Evolutionary conservation across 2,888 invertebrate species (phyloP).

Genomic region (Cecidostiba fungosa): DNA sequence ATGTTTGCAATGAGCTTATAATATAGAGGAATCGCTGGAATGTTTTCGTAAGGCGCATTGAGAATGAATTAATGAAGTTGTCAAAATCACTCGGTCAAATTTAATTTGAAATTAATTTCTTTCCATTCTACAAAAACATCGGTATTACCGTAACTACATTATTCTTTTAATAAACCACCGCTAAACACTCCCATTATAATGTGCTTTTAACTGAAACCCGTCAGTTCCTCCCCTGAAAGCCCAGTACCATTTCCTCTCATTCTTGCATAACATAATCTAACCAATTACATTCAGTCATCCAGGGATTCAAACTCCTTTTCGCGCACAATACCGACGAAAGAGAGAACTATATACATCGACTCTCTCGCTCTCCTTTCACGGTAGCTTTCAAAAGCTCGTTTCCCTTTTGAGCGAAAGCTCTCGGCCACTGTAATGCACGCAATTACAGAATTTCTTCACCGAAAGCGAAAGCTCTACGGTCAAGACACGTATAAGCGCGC

Average conservation of each 20-base stretch:
- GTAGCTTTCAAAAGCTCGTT: conserved; percentile 41
- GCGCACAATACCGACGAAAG: not conserved
- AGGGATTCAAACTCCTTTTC: conserved; percentile 40
- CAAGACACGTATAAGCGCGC: not conserved
- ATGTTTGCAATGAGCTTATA: too few species aligned
- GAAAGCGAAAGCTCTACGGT: conserved; percentile 43
- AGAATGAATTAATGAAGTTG: too few species aligned
- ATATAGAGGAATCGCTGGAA: too few species aligned
- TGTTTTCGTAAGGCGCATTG: too few species aligned
- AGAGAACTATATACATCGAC: not conserved
- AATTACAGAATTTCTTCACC: conserved; percentile 48
- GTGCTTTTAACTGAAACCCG: not conserved
- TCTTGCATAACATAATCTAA: conserved; percentile 19
- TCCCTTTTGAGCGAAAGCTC: conserved; percentile 21
- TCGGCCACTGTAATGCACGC: not conserved
- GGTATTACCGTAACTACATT: not conserved
- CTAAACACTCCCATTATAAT: conserved; percentile 28
- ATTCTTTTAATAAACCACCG: not conserved
- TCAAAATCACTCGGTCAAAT: too few species aligned
- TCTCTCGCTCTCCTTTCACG: not conserved
- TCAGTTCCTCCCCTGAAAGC: not conserved
- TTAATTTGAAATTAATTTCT: too few species aligned
- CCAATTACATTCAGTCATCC: conserved; percentile 20
- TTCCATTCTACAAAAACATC: not conserved
- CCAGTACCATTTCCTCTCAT: conserved; percentile 17